Conservation (phyloP, 2,888 invertebrate genomes). For the Calameuta filiformis region DNA sequence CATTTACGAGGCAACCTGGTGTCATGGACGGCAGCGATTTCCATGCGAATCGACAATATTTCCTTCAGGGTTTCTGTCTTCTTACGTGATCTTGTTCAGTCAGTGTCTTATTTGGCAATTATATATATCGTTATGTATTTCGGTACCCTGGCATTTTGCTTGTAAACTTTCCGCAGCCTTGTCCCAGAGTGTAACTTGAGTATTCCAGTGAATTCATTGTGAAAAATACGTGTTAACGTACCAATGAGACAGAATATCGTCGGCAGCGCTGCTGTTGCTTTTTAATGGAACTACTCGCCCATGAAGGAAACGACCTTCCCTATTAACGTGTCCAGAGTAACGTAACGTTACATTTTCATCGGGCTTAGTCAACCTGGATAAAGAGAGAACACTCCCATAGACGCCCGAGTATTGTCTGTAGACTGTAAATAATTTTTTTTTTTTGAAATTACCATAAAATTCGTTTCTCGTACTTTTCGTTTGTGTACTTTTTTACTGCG, state of each 20-base stretch:
- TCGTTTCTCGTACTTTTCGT: not conserved
- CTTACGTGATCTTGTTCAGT: not conserved
- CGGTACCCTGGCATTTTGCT: not conserved
- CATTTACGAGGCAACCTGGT: not conserved
- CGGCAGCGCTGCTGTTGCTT: not conserved
- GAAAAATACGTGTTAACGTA: not conserved
- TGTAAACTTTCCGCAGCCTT: not conserved
- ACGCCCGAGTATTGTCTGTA: not conserved
- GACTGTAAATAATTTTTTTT: not conserved
- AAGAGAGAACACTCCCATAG: not conserved
- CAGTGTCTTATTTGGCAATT: not conserved
- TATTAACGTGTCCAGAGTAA: not conserved
- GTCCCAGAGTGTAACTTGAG: not conserved
- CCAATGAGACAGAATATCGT: not conserved
- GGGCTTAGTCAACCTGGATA: not conserved
- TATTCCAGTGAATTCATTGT: not conserved
- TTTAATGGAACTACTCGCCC: not conserved
- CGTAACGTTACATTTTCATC: not conserved
- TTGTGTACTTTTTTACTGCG: not conserved
- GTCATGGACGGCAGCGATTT: not conserved
- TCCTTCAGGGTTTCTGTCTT: not conserved
- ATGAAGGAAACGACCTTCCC: conserved; percentile 27
- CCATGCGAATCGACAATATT: not conserved
- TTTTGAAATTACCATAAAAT: not conserved
- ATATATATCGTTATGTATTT: not conserved